phyloP scores from a whole-genome alignment of 2,113 vertebrate species.

The Cynocephalus volans region DNA sequence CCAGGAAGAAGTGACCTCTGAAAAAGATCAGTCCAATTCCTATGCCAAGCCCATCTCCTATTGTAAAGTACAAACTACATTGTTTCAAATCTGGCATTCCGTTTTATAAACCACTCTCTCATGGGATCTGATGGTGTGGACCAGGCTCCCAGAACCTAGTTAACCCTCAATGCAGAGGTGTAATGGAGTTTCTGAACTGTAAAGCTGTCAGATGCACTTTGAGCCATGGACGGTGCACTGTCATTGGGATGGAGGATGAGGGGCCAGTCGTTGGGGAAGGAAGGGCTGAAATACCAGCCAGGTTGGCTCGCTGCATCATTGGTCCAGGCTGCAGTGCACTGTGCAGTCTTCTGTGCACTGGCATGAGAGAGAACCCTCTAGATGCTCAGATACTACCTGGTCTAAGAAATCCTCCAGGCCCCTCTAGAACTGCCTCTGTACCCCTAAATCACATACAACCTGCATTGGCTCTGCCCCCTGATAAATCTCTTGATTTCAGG shows the following conservation, averaged over 20 bases:
- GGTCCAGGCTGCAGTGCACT: not conserved
- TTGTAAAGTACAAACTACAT: not conserved
- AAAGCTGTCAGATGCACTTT: too few species aligned
- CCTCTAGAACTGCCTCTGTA: not conserved
- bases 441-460: not conserved
- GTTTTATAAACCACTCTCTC: not conserved
- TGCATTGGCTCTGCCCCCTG: not conserved
- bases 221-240: accelerated
- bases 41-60: not conserved
- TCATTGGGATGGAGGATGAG: not conserved
- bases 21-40: not conserved
- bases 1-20: not conserved
- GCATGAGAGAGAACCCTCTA: not conserved
- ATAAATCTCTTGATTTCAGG: not conserved
- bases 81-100: not conserved
- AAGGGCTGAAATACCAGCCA: not conserved
- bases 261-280: accelerated
- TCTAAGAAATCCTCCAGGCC: not conserved
- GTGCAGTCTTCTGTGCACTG: not conserved
- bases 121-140: not conserved
- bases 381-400: not conserved
- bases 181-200: not conserved
- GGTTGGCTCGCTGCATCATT: not conserved
- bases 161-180: not conserved
- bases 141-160: not conserved